Evolutionary conservation across 1,140 invertebrate species (phyloP).

Genomic region (Neodiprion lecontei): DNA sequence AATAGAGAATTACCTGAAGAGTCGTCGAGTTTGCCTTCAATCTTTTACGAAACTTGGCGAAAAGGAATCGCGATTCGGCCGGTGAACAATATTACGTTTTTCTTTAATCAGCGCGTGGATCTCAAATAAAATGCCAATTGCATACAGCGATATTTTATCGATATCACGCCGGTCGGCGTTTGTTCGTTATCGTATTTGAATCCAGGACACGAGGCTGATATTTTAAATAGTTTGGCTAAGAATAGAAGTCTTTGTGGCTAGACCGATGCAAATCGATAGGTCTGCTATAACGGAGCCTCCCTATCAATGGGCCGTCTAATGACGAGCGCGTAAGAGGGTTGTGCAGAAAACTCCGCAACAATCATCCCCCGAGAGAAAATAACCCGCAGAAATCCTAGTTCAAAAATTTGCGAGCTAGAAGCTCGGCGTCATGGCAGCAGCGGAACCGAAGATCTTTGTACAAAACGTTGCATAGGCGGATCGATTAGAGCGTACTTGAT

Average conservation of each 20-base stretch:
- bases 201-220: background rate
- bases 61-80: no score
- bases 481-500: background rate
- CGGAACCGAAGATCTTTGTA: background rate
- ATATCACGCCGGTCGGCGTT: background rate
- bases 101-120: no score
- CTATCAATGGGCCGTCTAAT: background rate
- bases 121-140: no score
- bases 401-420: no score
- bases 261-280: conserved; percentile 5
- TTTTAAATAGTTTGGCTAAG: background rate
- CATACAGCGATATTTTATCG: background rate
- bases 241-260: conserved; percentile 4
- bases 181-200: background rate
- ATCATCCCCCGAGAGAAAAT: no score
- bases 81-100: no score
- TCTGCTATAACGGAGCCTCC: background rate
- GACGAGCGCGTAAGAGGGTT: background rate
- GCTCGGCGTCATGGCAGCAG: background rate
- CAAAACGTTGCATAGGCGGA: background rate
- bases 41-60: background rate
- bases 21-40: background rate
- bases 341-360: no score
- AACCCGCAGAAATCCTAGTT: no score
- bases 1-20: no score